phyloP scores from a whole-genome alignment of 2,113 vertebrate genomes.

The Heterocephalus glaber region DNA sequence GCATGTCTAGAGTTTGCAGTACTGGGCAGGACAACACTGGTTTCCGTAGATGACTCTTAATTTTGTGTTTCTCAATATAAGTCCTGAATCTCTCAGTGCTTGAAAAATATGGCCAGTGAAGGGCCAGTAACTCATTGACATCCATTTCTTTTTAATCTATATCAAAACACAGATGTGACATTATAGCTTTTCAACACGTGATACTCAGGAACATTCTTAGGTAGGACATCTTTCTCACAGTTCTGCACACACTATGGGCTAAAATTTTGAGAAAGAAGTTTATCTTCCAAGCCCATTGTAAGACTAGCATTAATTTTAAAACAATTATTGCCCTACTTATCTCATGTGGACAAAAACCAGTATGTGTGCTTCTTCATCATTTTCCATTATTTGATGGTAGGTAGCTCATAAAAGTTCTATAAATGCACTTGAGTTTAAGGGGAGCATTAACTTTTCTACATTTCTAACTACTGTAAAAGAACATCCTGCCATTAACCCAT shows the following conservation, averaged over 20 bases:
- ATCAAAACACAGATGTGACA: background rate
- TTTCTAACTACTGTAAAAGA: background rate
- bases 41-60: background rate
- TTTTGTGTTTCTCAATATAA: background rate
- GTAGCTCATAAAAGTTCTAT: background rate
- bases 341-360: background rate
- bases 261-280: background rate
- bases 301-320: background rate
- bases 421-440: background rate
- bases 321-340: background rate
- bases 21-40: background rate
- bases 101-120: background rate
- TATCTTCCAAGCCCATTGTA: background rate
- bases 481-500: background rate
- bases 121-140: background rate
- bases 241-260: background rate
- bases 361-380: background rate
- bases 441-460: background rate
- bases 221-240: background rate
- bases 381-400: background rate
- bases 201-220: background rate
- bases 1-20: background rate
- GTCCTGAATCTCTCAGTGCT: background rate
- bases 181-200: background rate
- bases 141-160: background rate